Evolutionary conservation across 2,113 vertebrate species (phyloP), one percentile per base, ranked within the genome.

Genomic region (Pelecanus crispus): DNA sequence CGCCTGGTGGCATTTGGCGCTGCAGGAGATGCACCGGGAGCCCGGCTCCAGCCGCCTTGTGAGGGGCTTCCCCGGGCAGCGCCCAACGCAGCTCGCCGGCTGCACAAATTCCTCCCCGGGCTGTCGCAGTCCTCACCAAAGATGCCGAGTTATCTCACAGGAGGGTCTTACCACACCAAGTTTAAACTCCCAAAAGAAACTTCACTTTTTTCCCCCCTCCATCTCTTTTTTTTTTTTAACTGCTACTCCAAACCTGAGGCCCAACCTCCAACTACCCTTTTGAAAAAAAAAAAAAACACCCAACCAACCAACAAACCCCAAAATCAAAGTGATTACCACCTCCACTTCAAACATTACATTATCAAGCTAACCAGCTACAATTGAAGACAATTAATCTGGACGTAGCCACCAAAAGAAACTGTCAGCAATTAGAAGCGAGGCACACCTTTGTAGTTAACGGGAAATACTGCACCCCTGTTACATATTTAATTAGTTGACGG

Each of bases 371-470:
- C 65, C 95, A 94, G 96, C 91, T 91, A 52, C 86, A 74, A 85
- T 45, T 87, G 83, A 89, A 94, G 70, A 94, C 78, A 82, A 97
- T 96, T 96, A 94, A 97, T 94, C 92, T 55, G 86, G 70, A 81
- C 92, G 75, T 9, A 67, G 56, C 40, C 92, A 94, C 95, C 62
- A 45, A 81, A 93, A 95, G 91, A 94, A 97, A 96, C 92, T 96
- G 95, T 89, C 91, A 91, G 96, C 94, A 97, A 94, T 96, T 94
- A 95, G 88, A 91, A 95, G 73, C 58, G 92, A 95, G 95, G 86
- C 40, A 50, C 89, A 92, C 86, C 90, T 94, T 82, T 89, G 91
- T 91, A 95, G 92, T 91, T 97, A 96, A 97, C 91, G 91, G 81
- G 78, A 95, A 95, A 85, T 95, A 91, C 90, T 97, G 91, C 94